Evolutionary conservation across 2,113 vertebrate species (phyloP).

Genomic region (Anser brachyrhynchus): DNA sequence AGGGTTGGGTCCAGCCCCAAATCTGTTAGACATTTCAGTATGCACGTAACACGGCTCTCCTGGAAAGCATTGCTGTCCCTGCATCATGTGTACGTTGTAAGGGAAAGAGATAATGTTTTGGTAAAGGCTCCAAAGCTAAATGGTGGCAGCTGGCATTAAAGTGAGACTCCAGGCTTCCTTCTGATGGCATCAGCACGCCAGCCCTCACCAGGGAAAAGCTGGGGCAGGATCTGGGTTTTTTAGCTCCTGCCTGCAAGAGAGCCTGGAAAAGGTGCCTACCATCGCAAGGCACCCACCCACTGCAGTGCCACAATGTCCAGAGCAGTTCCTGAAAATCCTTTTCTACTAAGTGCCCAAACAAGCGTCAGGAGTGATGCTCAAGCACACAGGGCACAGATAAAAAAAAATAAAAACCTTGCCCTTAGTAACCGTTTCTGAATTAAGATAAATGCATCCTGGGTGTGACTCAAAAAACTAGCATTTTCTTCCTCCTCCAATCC

Average conservation of each 20-base stretch:
- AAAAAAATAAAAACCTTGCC: rapidly evolving
- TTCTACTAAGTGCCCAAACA: background rate
- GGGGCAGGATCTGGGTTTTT: background rate
- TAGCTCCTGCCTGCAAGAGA: background rate
- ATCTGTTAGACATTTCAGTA: background rate
- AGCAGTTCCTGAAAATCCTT: background rate
- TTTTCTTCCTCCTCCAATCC: background rate
- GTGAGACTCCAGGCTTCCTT: background rate
- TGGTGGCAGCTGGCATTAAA: rapidly evolving
- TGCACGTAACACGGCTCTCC: background rate
- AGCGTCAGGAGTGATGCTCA: background rate
- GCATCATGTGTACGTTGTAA: background rate
- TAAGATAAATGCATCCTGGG: background rate
- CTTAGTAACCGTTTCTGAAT: background rate
- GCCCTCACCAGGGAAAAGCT: background rate
- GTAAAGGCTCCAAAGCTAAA: background rate
- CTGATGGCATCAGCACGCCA: background rate
- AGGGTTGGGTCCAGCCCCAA: background rate
- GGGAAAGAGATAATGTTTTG: background rate
- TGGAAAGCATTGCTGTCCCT: background rate
- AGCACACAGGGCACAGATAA: background rate
- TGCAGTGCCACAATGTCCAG: rapidly evolving
- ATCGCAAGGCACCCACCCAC: background rate
- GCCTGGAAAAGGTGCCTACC: background rate
- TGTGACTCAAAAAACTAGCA: background rate